Base-by-base conservation (phyloP, 92 coral and sea anemone species). In the Porites lobata region DNA sequence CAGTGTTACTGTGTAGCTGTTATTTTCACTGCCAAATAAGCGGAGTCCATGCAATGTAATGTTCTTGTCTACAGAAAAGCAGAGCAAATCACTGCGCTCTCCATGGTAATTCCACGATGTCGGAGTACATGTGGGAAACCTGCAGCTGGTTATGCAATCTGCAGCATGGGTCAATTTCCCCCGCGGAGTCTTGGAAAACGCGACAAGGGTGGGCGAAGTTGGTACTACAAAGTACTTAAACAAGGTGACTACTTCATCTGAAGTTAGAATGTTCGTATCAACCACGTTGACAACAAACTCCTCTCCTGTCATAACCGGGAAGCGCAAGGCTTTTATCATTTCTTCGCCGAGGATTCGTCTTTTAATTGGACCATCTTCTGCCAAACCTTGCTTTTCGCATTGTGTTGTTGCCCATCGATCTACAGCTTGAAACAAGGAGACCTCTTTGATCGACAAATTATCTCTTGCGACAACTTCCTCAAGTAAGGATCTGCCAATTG, bases 351-450 rank as follows among this genome's bases (percentile, higher is more conserved):
- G 47, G 47, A 38, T 38, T 38, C 47, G 47, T 38, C 47, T 38
- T 29, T 38, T 38, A 38, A 38, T 38, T 38, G 47, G 47, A 38
- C 47, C 47, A 4, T 38, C 47, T 38, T 22, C 77, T 7, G 19
- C 56, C 65, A 86, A 67, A 20, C 83, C 86, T 8, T 84, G 75
- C 32, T 86, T 79, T 24, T 80, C 73, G 64, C 96, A 93, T 75
- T 91, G 87, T n/a, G 69, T 57, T 15, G 90, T 89, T 53, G 85
- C 85, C 96, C 96, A 93, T 26, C 78, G 66, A 38, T 90, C 90
- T 15, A 90, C 90, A n/a, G 93, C 90, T 65, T 80, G 69, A 80
- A 90, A 90, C 54, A 90, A 73, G 13, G 79, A 86, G 53, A 90
- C 62, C 68, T 90, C 93, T 17, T 85, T 86, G 38, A 84, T 38